Conservation (phyloP, 2,888 invertebrate species). For the Lampropteryx suffumata region DNA sequence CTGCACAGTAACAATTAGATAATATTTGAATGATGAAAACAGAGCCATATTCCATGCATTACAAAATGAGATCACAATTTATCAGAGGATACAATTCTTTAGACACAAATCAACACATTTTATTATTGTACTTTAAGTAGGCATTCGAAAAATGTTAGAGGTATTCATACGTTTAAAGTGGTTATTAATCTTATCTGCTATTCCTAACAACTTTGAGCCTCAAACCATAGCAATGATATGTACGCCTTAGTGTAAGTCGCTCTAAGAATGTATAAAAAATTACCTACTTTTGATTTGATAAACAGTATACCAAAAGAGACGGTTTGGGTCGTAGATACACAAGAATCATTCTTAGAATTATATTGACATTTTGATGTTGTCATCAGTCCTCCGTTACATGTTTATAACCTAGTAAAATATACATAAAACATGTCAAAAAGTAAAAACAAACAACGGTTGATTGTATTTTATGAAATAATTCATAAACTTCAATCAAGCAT, state of each 20-base stretch:
- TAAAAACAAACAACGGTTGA: constrained; percentile 59
- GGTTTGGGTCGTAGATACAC: constrained; percentile 33
- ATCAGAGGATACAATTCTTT: constrained; percentile 69
- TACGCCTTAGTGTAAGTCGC: constrained; percentile 43
- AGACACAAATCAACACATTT: constrained; percentile 64
- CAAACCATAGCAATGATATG: constrained; percentile 63
- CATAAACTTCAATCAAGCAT: constrained; percentile 51
- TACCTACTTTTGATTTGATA: constrained; percentile 33
- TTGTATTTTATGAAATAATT: constrained; percentile 46
- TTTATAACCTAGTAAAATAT: constrained; percentile 51
- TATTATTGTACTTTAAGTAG: constrained; percentile 70
- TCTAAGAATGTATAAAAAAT: constrained; percentile 34
- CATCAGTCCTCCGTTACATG: constrained; percentile 56
- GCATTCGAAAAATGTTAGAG: constrained; percentile 77
- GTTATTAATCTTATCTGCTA: constrained; percentile 51
- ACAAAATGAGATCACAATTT: constrained; percentile 71
- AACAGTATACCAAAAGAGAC: constrained; percentile 33
- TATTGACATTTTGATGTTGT: constrained; percentile 48
- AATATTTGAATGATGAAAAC: constrained; percentile 45
- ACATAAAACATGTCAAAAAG: constrained; percentile 61
- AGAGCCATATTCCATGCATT: constrained; percentile 59
- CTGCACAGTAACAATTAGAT: constrained; percentile 53
- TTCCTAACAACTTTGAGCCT: constrained; percentile 62
- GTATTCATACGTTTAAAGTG: constrained; percentile 42
- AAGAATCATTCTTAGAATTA: constrained; percentile 42